Conservation (phyloP, 23 tunicate species). For the Trididemnum miniatum region DNA sequence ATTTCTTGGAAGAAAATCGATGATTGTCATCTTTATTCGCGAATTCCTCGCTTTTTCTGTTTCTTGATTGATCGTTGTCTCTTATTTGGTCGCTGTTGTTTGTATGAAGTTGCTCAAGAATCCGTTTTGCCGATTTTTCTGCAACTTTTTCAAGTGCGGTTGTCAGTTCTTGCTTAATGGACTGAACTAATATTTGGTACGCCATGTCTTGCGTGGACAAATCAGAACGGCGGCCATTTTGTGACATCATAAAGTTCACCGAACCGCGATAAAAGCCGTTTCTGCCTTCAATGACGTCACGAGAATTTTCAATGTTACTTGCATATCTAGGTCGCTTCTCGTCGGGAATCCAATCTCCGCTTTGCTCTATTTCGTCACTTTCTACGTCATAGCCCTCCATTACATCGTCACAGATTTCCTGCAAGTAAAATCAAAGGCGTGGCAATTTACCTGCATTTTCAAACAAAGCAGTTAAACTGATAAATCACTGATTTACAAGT, state of each 20-base stretch:
- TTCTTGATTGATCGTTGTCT: too few species aligned
- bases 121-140: conserved; percentile 52
- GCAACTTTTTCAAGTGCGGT: conserved; percentile 42
- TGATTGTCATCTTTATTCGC: not conserved
- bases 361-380: not conserved
- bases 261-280: conserved; percentile 33
- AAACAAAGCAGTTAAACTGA: too few species aligned
- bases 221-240: conserved; percentile 18
- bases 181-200: conserved; percentile 34
- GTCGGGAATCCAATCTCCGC: not conserved
- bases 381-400: not conserved
- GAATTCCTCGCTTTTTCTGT: too few species aligned
- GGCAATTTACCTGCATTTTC: too few species aligned
- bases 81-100: not conserved
- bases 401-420: not conserved
- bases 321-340: conserved; percentile 5
- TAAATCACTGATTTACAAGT: too few species aligned
- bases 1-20: too few species aligned
- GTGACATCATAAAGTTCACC: conserved; percentile 12
- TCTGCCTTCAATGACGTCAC: not conserved
- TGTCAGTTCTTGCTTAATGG: conserved; percentile 52
- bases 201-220: conserved; percentile 2
- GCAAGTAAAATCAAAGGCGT: too few species aligned
- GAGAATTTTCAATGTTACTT: not conserved
- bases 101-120: conserved; percentile 27